A percentile compares a stretch with the other conserved stretches of the same genome.
Conservation (phyloP, 1,140 invertebrate species). For the Gryon sp. region DNA sequence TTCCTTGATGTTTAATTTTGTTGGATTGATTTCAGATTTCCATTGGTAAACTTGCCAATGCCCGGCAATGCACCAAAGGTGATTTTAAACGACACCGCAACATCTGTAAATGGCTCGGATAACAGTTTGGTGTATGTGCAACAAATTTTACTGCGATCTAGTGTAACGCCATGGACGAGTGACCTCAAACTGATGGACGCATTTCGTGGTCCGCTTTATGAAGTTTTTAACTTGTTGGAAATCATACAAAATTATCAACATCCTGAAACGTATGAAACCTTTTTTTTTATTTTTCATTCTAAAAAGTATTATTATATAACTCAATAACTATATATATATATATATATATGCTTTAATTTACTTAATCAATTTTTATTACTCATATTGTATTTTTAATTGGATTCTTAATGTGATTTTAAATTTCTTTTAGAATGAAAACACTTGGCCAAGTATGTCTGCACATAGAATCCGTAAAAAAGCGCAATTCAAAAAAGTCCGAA, state of each 20-base stretch:
- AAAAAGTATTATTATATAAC: background rate
- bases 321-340: no score
- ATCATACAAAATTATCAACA: slow-evolving; percentile 91
- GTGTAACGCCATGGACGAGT: slow-evolving; percentile 92
- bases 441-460: slow-evolving; percentile 92
- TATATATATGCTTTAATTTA: no score
- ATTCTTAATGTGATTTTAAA: slow-evolving; percentile 12
- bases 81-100: slow-evolving; percentile 70
- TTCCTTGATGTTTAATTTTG: no score
- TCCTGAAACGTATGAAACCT: slow-evolving; percentile 76
- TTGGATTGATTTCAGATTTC: slow-evolving; percentile 85
- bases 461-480: slow-evolving; percentile 88
- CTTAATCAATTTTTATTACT: no score
- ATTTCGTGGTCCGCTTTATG: slow-evolving; percentile 91
- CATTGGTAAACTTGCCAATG: slow-evolving; percentile 88
- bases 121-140: slow-evolving; percentile 89
- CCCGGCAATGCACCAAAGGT: slow-evolving; percentile 87
- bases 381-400: no score
- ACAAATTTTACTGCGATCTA: slow-evolving; percentile 85
- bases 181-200: slow-evolving; percentile 91
- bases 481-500: slow-evolving; percentile 79
- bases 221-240: slow-evolving; percentile 92
- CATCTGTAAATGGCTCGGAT: slow-evolving; percentile 75
- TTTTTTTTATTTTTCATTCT: background rate
- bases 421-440: slow-evolving; percentile 81